Evolutionary conservation across 2,797 vertebrate species (phyloP).

Genomic region (Phoxinus dragarum): DNA sequence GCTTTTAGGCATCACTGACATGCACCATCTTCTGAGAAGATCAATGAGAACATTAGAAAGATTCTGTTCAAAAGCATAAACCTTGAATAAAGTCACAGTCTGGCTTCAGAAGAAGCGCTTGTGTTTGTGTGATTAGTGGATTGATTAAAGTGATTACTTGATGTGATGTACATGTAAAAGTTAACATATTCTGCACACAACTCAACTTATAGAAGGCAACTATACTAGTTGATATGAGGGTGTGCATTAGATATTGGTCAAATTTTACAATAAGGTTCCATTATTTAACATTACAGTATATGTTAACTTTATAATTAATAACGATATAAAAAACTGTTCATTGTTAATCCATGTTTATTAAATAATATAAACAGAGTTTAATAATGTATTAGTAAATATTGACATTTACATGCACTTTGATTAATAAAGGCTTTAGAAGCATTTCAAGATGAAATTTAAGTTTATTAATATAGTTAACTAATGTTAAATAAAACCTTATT

Average conservation of each 20-base stretch:
- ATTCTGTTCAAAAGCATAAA: conserved; percentile 23
- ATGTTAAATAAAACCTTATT: not conserved
- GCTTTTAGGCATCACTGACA: conserved; percentile 3
- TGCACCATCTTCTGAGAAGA: conserved; percentile 9
- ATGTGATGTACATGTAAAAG: not conserved
- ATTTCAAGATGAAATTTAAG: not conserved
- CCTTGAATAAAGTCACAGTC: not conserved
- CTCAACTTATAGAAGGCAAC: not conserved
- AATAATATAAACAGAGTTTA: not conserved
- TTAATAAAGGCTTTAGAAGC: not conserved
- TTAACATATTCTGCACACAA: not conserved
- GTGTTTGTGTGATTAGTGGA: not conserved
- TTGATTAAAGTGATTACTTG: not conserved
- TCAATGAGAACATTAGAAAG: conserved; percentile 1
- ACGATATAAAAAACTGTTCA: not conserved
- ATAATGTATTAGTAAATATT: not conserved
- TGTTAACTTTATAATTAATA: too few relatives aligned
- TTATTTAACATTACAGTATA: not conserved
- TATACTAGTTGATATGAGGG: not conserved
- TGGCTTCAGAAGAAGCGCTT: not conserved
- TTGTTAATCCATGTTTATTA: not conserved
- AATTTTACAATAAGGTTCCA: not conserved
- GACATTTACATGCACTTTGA: not conserved
- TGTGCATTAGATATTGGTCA: not conserved
- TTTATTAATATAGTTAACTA: not conserved